phyloP scores from a whole-genome alignment of 2,113 vertebrate species.

The Colaptes auratus region DNA sequence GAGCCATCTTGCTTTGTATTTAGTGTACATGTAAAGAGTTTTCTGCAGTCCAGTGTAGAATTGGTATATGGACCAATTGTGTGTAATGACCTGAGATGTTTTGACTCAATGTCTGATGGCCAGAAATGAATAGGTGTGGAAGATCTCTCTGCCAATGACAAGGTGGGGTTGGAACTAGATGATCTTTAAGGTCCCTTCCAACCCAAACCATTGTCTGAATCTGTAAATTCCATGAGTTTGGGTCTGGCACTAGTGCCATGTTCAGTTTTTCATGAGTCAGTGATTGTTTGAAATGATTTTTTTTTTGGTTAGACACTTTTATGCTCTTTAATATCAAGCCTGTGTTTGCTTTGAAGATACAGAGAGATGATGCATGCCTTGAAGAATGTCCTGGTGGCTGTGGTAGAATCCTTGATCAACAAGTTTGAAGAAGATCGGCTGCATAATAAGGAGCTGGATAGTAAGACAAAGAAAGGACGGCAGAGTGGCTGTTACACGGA shows the following conservation, averaged over 20 bases:
- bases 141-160: no score
- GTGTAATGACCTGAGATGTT: background rate
- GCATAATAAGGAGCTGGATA: constrained; percentile 80
- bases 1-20: background rate
- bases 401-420: constrained; percentile 89
- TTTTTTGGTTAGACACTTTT: background rate
- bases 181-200: no score
- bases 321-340: background rate
- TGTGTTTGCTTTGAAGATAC: constrained; percentile 80
- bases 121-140: background rate
- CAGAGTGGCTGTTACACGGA: constrained; percentile 81
- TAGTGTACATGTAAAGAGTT: background rate
- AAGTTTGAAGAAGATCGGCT: constrained; percentile 91
- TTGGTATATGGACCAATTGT: background rate
- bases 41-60: background rate
- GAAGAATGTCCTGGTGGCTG: constrained; percentile 87
- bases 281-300: background rate
- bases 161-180: no score
- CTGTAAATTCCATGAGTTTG: background rate
- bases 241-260: background rate
- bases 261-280: background rate
- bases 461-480: constrained; percentile 74
- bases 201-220: background rate
- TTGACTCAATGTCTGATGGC: background rate
- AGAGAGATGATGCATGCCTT: constrained; percentile 90